These are phyloP conservation scores for Araneus ventricosus DNA, from an alignment of 1,140 invertebrate genomes.

Conservation along the genomic window DNA sequence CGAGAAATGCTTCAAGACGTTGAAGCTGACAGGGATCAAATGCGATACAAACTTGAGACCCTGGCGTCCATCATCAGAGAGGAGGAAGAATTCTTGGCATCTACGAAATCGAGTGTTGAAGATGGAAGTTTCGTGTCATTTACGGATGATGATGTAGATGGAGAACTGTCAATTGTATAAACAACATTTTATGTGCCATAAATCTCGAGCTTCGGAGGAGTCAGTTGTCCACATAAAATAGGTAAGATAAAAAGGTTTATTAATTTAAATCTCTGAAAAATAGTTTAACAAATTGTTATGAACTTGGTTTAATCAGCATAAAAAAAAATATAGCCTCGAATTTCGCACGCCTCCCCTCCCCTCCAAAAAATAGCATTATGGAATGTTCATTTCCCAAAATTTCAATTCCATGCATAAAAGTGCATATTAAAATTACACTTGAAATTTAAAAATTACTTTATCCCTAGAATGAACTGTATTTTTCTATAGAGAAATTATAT, in stretches of 20 bases:
- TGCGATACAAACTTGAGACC: not conserved
- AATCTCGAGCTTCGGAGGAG: not conserved
- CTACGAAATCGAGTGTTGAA: not conserved
- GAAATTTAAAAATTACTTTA: too few relatives aligned
- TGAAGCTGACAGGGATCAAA: not conserved
- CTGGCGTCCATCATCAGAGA: not conserved
- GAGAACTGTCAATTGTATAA: not conserved
- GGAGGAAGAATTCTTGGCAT: conserved; percentile 8
- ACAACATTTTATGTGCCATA: not conserved
- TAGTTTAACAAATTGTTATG: too few relatives aligned
- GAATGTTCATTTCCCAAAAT: too few relatives aligned
- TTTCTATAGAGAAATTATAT: too few relatives aligned
- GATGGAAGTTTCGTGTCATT: not conserved
- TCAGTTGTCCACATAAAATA: not conserved
- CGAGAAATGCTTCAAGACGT: not conserved
- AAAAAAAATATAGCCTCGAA: too few relatives aligned
- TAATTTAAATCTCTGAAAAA: too few relatives aligned
- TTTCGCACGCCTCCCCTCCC: too few relatives aligned
- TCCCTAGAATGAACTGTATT: too few relatives aligned
- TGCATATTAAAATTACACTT: too few relatives aligned
- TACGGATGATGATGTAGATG: not conserved
- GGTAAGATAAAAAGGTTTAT: not conserved
- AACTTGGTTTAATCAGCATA: too few relatives aligned
- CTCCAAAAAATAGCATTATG: too few relatives aligned
- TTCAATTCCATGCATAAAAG: too few relatives aligned